Conservation (phyloP, 1,140 invertebrate genomes). For the Gonioctena quinquepunctata region DNA sequence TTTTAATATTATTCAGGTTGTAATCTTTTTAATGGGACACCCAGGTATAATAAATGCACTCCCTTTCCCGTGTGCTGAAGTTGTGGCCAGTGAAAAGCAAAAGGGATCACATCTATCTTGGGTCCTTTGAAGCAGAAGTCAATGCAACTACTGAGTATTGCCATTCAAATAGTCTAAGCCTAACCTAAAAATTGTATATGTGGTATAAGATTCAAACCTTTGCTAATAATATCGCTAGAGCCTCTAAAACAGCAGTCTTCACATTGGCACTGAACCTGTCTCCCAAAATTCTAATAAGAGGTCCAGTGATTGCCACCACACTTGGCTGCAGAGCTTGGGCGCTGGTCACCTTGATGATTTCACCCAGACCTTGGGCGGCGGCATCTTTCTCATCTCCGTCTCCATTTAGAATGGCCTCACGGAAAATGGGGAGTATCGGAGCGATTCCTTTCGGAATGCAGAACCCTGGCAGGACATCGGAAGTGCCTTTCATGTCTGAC, state of each 20-base stretch:
- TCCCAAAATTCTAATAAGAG: conserved; percentile 94
- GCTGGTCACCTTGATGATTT: conserved; percentile 87
- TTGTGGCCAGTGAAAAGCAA: too few relatives aligned
- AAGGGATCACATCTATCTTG: too few relatives aligned
- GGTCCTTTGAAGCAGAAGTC: too few relatives aligned
- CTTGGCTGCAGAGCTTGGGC: conserved; percentile 88
- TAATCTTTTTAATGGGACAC: too few relatives aligned
- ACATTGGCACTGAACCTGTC: conserved; percentile 92
- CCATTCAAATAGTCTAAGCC: too few relatives aligned
- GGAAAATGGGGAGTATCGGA: conserved; percentile 90
- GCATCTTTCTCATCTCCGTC: conserved; percentile 93
- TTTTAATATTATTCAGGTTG: too few relatives aligned
- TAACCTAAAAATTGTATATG: too few relatives aligned
- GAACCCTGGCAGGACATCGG: conserved; percentile 85
- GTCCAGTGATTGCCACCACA: conserved; percentile 96
- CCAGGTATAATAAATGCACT: too few relatives aligned
- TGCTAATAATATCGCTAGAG: conserved; percentile 85
- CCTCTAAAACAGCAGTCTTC: conserved; percentile 95
- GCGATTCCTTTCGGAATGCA: conserved; percentile 91
- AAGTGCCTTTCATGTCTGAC: conserved; percentile 76
- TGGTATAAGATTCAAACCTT: too few relatives aligned
- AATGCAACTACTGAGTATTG: too few relatives aligned
- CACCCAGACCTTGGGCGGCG: conserved; percentile 87
- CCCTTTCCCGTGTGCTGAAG: too few relatives aligned
- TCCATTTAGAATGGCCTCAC: conserved; percentile 95